Base-by-base conservation (phyloP, 1,140 invertebrate genomes). In the Meloidogyne chitwoodi region DNA sequence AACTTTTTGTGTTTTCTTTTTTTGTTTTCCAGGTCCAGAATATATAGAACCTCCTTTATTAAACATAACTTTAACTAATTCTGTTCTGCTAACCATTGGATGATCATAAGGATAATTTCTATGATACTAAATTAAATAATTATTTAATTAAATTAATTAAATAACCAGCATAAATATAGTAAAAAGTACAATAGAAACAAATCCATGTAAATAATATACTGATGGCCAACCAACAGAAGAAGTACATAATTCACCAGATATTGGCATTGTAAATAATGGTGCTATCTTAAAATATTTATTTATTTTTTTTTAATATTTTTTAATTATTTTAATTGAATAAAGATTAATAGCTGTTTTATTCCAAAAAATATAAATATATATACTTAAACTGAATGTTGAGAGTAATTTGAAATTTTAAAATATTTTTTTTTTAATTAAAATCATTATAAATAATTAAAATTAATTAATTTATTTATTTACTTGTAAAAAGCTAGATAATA, bases 231-330 rank as follows among this genome's bases (percentile, higher is more conserved):
- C 82, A 31, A 74, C 44, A 3, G 41, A 41, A 8, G 75, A 79
- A 24, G 82, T 83, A 68, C 82, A 83, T 8, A 83, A 66, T 74
- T 85, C 82, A 38, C 84, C 82, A 10, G 82, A 75, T 34, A 83
- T 44, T 6, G 82, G 82, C 82, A 83, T 83, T 27, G 82, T 83
- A 68, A 83, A 83, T 48, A 83, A 86, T 22, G 82, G 82, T 12
- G 82, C 82, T 62, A 83, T 83, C 81, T 82, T 41, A 77, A 79
- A 24, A 62, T 11, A 79, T 24, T 14, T 22, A 14, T 70, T 34
- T 48, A 71, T n/a, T 67, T 22, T 63, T 71, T 62, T n/a, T n/a
- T n/a, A n/a, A n/a, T n/a, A n/a, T n/a, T n/a, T n/a, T n/a, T n/a
- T n/a, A n/a, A n/a, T n/a, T n/a, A n/a, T n/a, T n/a, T n/a, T n/a